phyloP scores from a whole-genome alignment of 2,113 vertebrate species.

The Corythornis vintsioides region DNA sequence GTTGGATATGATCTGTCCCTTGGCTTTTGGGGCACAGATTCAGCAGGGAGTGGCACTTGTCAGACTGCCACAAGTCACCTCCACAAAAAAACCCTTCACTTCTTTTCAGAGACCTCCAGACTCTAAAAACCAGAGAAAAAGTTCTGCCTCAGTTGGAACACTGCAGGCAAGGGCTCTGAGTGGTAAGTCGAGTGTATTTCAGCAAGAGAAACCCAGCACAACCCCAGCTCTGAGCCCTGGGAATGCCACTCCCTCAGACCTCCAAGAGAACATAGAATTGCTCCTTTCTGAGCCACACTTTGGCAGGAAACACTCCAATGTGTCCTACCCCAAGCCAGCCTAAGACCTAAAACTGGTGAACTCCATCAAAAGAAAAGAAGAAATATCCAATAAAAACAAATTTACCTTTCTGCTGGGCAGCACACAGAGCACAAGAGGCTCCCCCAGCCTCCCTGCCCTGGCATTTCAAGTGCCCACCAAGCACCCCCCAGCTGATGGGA shows the following conservation, averaged over 20 bases:
- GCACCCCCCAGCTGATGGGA: neutral
- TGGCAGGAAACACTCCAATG: neutral
- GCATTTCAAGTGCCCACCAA: neutral
- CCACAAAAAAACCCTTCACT: neutral
- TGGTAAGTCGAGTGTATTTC: neutral
- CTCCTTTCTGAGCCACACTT: neutral
- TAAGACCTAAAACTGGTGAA: accelerated
- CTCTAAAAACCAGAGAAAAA: neutral
- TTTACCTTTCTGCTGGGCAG: accelerated
- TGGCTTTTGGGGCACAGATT: neutral
- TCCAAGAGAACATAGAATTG: neutral
- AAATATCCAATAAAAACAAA: accelerated
- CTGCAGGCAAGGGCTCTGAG: neutral
- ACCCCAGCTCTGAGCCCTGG: neutral
- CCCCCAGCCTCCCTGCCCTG: accelerated
- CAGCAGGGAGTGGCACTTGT: neutral
- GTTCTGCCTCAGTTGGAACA: neutral
- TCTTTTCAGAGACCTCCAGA: neutral
- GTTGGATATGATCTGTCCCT: neutral
- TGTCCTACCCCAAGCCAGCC: neutral
- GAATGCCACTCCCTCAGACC: neutral
- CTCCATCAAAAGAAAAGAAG: accelerated
- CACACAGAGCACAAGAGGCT: accelerated
- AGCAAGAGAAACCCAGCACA: neutral
- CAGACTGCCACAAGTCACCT: neutral